phyloP scores from a whole-genome alignment of 2,797 vertebrate genomes.

The Gila robusta region DNA sequence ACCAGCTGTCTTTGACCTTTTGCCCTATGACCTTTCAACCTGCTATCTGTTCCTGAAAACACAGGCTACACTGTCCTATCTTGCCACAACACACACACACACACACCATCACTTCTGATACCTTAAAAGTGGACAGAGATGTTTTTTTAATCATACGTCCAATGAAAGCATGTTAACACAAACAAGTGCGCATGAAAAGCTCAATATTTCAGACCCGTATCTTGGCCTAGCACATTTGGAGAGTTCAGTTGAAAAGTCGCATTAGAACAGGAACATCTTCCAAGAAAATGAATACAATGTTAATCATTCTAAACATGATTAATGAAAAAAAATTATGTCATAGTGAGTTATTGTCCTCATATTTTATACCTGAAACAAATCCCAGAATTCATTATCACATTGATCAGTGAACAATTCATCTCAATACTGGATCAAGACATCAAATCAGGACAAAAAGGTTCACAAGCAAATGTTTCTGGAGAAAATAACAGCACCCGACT shows the following conservation, averaged over 20 bases:
- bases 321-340: not conserved
- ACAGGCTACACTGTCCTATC: conserved; percentile 13
- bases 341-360: conserved; percentile 8
- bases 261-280: not conserved
- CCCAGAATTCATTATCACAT: conserved; percentile 27
- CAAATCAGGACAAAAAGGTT: not conserved
- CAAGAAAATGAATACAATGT: not conserved
- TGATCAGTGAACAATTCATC: conserved; percentile 28
- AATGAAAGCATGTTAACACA: not conserved
- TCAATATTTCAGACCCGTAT: not conserved
- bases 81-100: conserved; percentile 21
- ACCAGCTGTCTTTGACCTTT: conserved; percentile 65
- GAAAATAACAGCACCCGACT: conserved; percentile 3
- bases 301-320: not conserved
- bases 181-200: not conserved
- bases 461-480: not conserved
- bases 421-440: not conserved
- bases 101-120: not conserved
- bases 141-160: not conserved
- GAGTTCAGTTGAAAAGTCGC: not conserved
- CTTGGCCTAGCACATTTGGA: not conserved
- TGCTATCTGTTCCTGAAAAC: conserved; percentile 52
- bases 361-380: conserved; percentile 1
- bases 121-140: not conserved
- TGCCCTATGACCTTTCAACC: conserved; percentile 72